Conservation (phyloP, 2,113 vertebrate species). For the Cyphomyrus discorhynchus region DNA sequence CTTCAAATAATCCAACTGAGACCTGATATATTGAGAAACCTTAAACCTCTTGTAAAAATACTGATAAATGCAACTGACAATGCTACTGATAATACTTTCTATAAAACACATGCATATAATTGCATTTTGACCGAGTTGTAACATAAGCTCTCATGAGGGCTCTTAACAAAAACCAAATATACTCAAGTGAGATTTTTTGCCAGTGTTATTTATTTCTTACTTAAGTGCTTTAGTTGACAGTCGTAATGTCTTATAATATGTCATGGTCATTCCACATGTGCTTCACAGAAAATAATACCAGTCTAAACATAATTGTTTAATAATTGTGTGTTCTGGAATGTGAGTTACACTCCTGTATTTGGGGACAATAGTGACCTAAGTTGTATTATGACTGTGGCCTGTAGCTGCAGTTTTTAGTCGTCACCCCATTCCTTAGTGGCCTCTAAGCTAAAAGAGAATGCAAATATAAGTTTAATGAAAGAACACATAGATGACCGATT, state of each 20-base stretch:
- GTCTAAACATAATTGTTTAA: not conserved
- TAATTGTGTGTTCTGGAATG: not conserved
- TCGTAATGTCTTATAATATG: not conserved
- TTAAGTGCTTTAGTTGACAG: not conserved
- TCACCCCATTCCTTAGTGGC: not conserved
- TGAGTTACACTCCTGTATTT: not conserved
- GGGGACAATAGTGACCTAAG: not conserved
- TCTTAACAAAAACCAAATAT: constrained; percentile 3
- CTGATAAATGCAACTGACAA: not conserved
- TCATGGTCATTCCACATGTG: not conserved
- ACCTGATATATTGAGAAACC: not conserved
- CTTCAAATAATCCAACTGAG: not conserved
- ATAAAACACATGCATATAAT: constrained; percentile 5
- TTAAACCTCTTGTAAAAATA: not conserved
- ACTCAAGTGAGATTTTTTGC: not conserved
- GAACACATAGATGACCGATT: not conserved
- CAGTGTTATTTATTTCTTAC: not conserved
- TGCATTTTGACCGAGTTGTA: not conserved
- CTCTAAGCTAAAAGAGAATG: not conserved
- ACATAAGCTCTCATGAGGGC: not conserved
- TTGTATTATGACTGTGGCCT: too few species aligned
- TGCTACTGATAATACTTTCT: not conserved
- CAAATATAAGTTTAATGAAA: not conserved
- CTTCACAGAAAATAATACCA: constrained; percentile 4
- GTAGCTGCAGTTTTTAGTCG: not conserved